Evolutionary conservation across 2,797 vertebrate genomes (phyloP), one percentile per base, ranked within the genome.

Genomic region (Spinus olivaceus): DNA sequence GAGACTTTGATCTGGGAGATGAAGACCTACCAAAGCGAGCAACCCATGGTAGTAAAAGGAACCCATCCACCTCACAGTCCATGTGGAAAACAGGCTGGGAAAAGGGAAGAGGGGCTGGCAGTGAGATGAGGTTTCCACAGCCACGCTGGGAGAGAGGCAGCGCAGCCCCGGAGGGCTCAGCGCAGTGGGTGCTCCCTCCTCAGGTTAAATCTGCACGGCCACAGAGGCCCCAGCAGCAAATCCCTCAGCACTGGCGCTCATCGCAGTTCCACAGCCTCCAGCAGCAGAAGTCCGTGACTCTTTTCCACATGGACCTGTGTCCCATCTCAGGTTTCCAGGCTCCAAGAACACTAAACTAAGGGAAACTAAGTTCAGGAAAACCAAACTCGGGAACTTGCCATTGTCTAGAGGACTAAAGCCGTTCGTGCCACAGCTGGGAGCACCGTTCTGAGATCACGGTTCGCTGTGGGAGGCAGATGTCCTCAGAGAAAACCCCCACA

Each of bases 271-370:
- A n/a, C 66, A 23, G 35, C 3, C 21, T 7, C 28, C 9, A 0
- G 0, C 6, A 8, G 10, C 4, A 4, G 23, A 60, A 27, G 6
- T 6, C 54, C 2, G 0, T 8, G 23, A 13, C 3, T 47, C 33
- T 20, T 35, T 33, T 22, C 54, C 33, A 8, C 64, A n/a, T 0
- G 3, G 0, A n/a, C 30, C 47, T 21, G 22, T 3, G 35, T 59
- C 39, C 56, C 30, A 23, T 1, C 47, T 70, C 44, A 18, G 47
- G 6, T 53, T 47, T 32, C n/a, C 51, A 37, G 37, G 12, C 28
- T 81, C 25, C 66, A 44, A 21, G 17, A 61, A 17, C 42, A 25
- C 14, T 10, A 24, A 53, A 54, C 12, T 10, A 10, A 6, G 30
- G 16, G 23, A 71, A 81, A 41, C 7, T 5, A 8, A 67, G 27